These are phyloP conservation scores for Fulmarus glacialis DNA, from an alignment of 2,113 vertebrate genomes.

Conservation along the genomic window DNA sequence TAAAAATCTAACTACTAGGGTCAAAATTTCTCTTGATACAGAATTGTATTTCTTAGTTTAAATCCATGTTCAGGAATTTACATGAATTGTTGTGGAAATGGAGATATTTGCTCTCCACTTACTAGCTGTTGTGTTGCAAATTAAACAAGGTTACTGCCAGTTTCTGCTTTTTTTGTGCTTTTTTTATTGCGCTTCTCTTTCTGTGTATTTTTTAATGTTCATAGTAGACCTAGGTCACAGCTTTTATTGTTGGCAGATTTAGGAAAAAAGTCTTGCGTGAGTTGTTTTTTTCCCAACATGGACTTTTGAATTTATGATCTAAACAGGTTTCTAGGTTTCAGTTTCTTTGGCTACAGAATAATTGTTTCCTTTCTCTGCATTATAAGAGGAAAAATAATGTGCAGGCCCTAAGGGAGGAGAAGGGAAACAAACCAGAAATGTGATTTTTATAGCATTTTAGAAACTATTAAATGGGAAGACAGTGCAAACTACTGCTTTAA, in stretches of 20 bases:
- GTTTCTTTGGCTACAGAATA: neutral
- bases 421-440: neutral
- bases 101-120: neutral
- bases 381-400: neutral
- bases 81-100: neutral
- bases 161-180: neutral
- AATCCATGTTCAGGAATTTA: neutral
- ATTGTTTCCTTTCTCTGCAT: neutral
- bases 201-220: neutral
- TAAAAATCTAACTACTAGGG: neutral
- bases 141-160: neutral
- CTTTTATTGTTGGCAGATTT: neutral
- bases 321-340: neutral
- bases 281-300: neutral
- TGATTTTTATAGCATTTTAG: neutral
- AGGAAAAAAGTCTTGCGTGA: neutral
- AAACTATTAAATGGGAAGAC: neutral
- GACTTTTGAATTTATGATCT: neutral
- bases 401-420: neutral
- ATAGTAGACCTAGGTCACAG: neutral
- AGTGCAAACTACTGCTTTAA: neutral
- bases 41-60: neutral
- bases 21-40: neutral
- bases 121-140: neutral
- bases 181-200: neutral